Conservation (phyloP, 1,140 invertebrate species). For the Trichogramma pretiosum region DNA sequence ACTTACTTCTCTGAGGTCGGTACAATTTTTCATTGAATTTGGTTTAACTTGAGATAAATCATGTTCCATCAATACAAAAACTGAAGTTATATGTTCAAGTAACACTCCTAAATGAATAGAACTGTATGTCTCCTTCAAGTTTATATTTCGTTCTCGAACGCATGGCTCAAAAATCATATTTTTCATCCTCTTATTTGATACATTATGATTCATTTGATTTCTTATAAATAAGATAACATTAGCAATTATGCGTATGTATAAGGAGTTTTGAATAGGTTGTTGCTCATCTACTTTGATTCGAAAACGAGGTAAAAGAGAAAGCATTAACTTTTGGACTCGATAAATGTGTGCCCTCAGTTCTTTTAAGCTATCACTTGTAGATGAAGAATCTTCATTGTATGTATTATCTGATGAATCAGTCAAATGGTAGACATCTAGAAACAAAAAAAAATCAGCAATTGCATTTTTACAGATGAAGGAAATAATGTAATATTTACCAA, state of each 20-base stretch:
- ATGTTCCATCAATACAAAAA: constrained; percentile 32
- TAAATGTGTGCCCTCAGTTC: constrained; percentile 52
- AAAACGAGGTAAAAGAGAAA: constrained; percentile 63
- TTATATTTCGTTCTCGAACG: constrained; percentile 28
- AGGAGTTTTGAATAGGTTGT: constrained; percentile 23
- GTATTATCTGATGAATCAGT: too few species aligned
- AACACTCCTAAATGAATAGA: constrained; percentile 35
- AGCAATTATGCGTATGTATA: constrained; percentile 53
- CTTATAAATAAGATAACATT: constrained; percentile 62
- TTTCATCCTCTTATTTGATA: constrained; percentile 41
- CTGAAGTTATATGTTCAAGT: constrained; percentile 36
- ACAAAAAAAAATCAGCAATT: too few species aligned
- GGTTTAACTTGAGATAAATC: constrained; percentile 35
- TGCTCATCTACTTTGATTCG: too few species aligned
- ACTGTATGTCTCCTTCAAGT: constrained; percentile 26
- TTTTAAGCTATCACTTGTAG: constrained; percentile 45
- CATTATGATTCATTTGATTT: constrained; percentile 43
- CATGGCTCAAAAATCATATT: constrained; percentile 40
- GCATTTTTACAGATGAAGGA: too few species aligned
- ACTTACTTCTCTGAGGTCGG: constrained; percentile 37
- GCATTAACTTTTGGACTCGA: constrained; percentile 59
- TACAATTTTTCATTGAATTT: too few species aligned
- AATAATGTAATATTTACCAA: constrained; percentile 38
- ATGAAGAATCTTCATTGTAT: too few species aligned
- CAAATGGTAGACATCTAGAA: too few species aligned